phyloP scores from a whole-genome alignment of 2,888 invertebrate genomes.

The Eumerus sabulonum region DNA sequence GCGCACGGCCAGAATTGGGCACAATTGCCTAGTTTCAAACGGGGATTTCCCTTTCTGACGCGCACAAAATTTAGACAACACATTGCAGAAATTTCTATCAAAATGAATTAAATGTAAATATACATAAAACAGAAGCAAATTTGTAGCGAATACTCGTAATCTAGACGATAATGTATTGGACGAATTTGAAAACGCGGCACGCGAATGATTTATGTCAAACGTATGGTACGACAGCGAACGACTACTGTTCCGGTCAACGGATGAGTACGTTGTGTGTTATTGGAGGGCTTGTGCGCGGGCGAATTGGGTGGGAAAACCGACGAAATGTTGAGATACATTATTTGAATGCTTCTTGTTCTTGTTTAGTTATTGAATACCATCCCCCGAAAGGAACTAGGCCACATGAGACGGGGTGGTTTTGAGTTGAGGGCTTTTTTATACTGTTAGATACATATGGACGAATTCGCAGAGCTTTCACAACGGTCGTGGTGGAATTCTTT shows the following conservation, averaged over 20 bases:
- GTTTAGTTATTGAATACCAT: slow-evolving; percentile 10
- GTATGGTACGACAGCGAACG: slow-evolving; percentile 46
- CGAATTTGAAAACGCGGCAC: slow-evolving; percentile 35
- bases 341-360: slow-evolving; percentile 1
- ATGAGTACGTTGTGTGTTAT: slow-evolving; percentile 57
- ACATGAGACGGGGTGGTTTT: slow-evolving; percentile 26
- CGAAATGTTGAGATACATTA: slow-evolving; percentile 57
- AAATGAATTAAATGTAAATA: neutral
- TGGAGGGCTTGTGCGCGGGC: slow-evolving; percentile 55
- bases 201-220: slow-evolving; percentile 40
- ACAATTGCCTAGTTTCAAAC: slow-evolving; percentile 25
- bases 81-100: slow-evolving; percentile 28
- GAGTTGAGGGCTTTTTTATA: slow-evolving; percentile 17
- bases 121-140: neutral
- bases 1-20: no score
- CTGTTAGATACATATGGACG: neutral
- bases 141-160: no score
- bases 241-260: slow-evolving; percentile 62
- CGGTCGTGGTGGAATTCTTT: slow-evolving; percentile 14
- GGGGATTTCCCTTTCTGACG: slow-evolving; percentile 58
- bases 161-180: neutral
- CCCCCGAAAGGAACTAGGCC: slow-evolving; percentile 18
- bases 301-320: slow-evolving; percentile 43
- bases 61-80: slow-evolving; percentile 50
- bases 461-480: slow-evolving; percentile 8